Conservation (phyloP, 2,797 vertebrate genomes). For the Arctocebus calabarensis region DNA sequence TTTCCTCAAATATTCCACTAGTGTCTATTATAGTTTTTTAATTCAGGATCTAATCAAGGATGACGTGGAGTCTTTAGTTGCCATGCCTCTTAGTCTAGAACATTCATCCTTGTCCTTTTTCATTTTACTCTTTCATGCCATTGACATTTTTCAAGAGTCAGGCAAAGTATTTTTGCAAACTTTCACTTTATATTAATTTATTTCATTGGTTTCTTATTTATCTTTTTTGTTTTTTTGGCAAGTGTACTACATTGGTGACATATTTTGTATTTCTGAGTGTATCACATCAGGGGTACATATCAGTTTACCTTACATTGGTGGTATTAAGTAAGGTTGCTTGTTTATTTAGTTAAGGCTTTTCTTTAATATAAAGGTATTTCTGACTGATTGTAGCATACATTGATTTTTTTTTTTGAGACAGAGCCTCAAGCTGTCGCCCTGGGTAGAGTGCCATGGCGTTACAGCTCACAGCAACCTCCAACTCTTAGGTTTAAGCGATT, state of each 20-base stretch:
- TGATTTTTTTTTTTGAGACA: not conserved
- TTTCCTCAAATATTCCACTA: not conserved
- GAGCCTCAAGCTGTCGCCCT: no score
- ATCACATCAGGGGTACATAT: not conserved
- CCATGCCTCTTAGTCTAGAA: not conserved
- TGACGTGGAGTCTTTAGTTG: not conserved
- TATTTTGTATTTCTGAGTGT: not conserved
- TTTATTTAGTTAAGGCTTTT: constrained; percentile 6
- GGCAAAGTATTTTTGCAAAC: not conserved
- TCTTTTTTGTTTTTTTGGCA: constrained; percentile 47
- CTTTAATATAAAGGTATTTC: not conserved
- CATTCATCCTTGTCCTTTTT: not conserved
- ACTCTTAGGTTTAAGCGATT: no score
- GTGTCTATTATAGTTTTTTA: not conserved
- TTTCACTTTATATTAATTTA: not conserved
- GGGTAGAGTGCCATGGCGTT: no score
- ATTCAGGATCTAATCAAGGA: not conserved
- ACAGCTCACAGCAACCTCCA: no score
- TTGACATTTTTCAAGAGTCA: constrained; percentile 29
- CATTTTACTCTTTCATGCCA: not conserved
- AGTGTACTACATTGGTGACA: not conserved
- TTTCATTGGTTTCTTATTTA: not conserved
- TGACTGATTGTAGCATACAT: not conserved
- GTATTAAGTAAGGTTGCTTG: not conserved
- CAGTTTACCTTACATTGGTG: not conserved